Evolutionary conservation across 2,888 invertebrate genomes (phyloP).

Genomic region (Cerceris ruficornis): DNA sequence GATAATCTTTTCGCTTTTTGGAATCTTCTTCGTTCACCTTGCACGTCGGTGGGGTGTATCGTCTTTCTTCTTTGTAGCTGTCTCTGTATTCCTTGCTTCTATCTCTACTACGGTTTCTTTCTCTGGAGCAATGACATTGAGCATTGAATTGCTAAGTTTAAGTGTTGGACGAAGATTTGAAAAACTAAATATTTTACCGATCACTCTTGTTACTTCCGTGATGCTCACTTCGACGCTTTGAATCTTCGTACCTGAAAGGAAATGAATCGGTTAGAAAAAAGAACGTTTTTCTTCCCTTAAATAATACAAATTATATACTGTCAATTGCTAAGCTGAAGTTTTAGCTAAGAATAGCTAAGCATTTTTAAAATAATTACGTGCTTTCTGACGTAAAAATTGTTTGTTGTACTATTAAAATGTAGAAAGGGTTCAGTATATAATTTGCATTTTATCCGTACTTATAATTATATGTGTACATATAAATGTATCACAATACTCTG

Average conservation of each 20-base stretch:
- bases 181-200: constrained; percentile 36
- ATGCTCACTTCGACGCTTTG: constrained; percentile 10
- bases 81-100: constrained; percentile 32
- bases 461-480: constrained; percentile 25
- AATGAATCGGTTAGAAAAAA: constrained; percentile 1
- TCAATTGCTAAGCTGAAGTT: neutral
- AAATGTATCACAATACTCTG: constrained; percentile 31
- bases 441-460: neutral
- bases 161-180: neutral
- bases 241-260: constrained; percentile 36
- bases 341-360: too few relatives aligned
- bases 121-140: constrained; percentile 6
- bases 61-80: constrained; percentile 17
- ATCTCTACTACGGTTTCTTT: constrained; percentile 23
- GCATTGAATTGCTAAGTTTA: too few relatives aligned
- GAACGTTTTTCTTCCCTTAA: neutral
- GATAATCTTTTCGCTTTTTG: constrained; percentile 8
- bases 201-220: constrained; percentile 25
- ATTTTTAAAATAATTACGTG: too few relatives aligned
- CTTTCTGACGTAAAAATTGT: neutral
- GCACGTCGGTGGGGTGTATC: neutral
- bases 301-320: neutral
- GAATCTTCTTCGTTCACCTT: neutral
- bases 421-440: neutral
- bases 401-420: neutral